Evolutionary conservation across 2,888 invertebrate species (phyloP).

Genomic region (Idaea biselata): DNA sequence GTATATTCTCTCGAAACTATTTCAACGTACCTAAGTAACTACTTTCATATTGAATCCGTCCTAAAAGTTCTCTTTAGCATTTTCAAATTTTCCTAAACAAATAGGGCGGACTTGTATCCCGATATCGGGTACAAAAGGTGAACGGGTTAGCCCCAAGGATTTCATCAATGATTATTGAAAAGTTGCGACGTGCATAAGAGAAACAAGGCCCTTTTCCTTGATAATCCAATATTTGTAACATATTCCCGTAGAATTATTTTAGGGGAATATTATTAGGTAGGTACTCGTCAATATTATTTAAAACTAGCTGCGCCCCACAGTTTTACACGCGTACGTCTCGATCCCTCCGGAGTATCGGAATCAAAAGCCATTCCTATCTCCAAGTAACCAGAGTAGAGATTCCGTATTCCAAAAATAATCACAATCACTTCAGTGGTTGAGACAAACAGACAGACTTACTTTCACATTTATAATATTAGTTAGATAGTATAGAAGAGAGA

Average conservation of each 20-base stretch:
- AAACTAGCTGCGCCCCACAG: too few relatives aligned
- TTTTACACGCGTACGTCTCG: too few relatives aligned
- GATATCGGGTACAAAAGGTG: conserved; percentile 42
- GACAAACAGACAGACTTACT: too few relatives aligned
- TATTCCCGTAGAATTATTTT: neutral
- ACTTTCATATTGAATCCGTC: neutral
- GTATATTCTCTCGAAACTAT: neutral
- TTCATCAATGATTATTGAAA: conserved; percentile 70
- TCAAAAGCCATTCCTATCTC: too few relatives aligned
- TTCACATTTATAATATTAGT: too few relatives aligned
- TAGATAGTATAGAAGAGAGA: too few relatives aligned
- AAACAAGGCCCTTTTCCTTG: conserved; percentile 22
- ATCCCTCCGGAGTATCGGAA: too few relatives aligned
- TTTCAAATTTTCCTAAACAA: conserved; percentile 17
- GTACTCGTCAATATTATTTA: too few relatives aligned
- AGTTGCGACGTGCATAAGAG: conserved; percentile 45
- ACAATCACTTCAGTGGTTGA: too few relatives aligned
- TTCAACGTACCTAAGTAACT: neutral
- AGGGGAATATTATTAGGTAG: too few relatives aligned
- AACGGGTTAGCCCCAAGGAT: conserved; percentile 54
- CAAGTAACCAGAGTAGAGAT: too few relatives aligned
- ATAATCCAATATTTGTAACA: neutral
- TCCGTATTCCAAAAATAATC: too few relatives aligned
- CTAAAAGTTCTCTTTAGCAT: conserved; percentile 1
- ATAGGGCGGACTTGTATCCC: conserved; percentile 24